phyloP scores from a whole-genome alignment of 2,888 invertebrate genomes.

The Lasioglossum vierecki region DNA sequence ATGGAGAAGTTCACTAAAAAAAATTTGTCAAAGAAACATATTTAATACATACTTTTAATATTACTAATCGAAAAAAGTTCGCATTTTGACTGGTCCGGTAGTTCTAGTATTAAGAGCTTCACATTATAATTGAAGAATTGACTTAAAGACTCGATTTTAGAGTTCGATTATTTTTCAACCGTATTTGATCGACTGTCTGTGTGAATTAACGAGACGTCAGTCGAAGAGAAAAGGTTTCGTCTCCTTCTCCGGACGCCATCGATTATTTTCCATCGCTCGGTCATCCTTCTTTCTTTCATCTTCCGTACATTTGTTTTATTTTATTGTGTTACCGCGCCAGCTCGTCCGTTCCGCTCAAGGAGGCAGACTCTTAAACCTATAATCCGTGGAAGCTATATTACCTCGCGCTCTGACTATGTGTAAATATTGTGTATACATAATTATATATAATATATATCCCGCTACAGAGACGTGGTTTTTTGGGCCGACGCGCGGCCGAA shows the following conservation, averaged over 20 bases:
- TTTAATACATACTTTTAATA: too few relatives aligned
- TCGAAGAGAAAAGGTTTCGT: not conserved
- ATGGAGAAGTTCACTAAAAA: too few relatives aligned
- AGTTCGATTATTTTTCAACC: not conserved
- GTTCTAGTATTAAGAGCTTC: not conserved
- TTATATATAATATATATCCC: slow-evolving; percentile 58
- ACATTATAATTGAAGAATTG: not conserved
- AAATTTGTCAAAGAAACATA: too few relatives aligned
- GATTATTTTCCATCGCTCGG: slow-evolving; percentile 8
- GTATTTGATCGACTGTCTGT: too few relatives aligned
- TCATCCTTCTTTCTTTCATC: slow-evolving; percentile 10
- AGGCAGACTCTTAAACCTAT: slow-evolving; percentile 73
- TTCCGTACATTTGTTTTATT: slow-evolving; percentile 15
- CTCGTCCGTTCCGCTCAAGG: slow-evolving; percentile 71
- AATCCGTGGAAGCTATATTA: slow-evolving; percentile 74
- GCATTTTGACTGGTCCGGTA: too few relatives aligned
- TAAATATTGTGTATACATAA: slow-evolving; percentile 68
- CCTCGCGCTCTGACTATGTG: slow-evolving; percentile 73
- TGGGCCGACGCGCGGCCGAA: slow-evolving; percentile 31
- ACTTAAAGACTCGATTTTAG: not conserved
- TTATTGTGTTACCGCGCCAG: slow-evolving; percentile 51
- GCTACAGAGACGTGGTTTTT: slow-evolving; percentile 54
- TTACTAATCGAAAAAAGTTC: too few relatives aligned
- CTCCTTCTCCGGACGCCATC: not conserved
- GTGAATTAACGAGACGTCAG: not conserved